A percentile compares a stretch with the other conserved stretches of the same genome.
phyloP scores from a whole-genome alignment of 1,140 invertebrate genomes.

The Kradibia gibbosae region DNA sequence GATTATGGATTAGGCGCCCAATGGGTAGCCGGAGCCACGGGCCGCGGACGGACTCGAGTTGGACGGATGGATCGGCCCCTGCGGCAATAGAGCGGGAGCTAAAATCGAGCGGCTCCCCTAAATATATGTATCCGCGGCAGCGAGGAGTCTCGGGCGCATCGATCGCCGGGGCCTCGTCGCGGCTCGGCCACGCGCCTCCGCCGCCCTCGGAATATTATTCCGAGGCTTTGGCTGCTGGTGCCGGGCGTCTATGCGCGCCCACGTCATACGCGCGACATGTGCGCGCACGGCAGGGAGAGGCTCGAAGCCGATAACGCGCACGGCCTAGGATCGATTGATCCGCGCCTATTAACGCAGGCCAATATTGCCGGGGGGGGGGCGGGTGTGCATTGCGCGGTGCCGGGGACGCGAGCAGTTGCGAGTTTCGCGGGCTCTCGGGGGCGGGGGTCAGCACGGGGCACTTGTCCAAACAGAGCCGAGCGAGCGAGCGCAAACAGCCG shows the following conservation, averaged over 20 bases:
- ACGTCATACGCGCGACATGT: conserved; percentile 4
- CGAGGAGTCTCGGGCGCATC: background rate
- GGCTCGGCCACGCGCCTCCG: no score
- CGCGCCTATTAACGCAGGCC: conserved; percentile 15
- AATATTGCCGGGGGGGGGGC: background rate
- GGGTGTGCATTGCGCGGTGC: background rate
- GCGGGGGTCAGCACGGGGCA: background rate
- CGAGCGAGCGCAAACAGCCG: conserved; percentile 19
- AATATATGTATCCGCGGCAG: background rate
- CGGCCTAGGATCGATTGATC: conserved; percentile 19
- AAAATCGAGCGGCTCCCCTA: background rate
- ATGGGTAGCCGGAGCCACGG: no score
- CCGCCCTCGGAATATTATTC: background rate
- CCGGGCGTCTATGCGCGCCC: background rate
- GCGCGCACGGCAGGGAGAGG: background rate
- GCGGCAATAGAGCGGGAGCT: background rate
- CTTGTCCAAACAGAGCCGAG: conserved; percentile 40
- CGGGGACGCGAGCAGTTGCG: background rate
- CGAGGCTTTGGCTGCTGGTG: background rate
- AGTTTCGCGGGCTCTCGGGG: background rate
- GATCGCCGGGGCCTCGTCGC: background rate
- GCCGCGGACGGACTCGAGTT: no score
- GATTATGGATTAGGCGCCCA: no score
- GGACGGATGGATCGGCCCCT: no score
- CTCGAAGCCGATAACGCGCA: background rate